Base-by-base conservation (phyloP, 2,888 invertebrate genomes). In the Steinernema scapterisci region DNA sequence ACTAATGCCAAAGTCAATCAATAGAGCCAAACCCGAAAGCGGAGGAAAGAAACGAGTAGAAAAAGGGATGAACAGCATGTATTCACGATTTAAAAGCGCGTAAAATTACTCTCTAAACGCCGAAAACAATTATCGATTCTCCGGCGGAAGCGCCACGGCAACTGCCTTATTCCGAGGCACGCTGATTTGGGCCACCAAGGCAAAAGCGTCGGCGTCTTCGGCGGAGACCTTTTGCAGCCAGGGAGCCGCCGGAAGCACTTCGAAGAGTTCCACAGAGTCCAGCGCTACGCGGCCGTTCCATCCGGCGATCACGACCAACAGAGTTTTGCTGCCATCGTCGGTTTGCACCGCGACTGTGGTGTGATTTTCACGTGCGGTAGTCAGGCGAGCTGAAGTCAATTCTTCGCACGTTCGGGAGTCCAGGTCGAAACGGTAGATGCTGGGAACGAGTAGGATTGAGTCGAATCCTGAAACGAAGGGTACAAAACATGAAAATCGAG, bases 301-400 rank as follows among this genome's bases (percentile, higher is more conserved):
- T 1, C 85, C 85, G 21, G 80, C 85, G 13, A 81, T 78, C 38
- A 85, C 79, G 7, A 82, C 73, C 1, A 85, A 23, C 21, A 51
- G 44, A 1, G 16, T 31, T 27, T 43, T 45, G 31, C 27, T 31
- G 25, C 21, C 46, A 9, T 45, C 45, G 23, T 56, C 70, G 11
- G 52, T 13, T 31, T 75, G 31, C n/a, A 77, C 44, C n/a, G 77
- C 70, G 1, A 73, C 77, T 0, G 79, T 73, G 56, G 79, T 77
- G 73, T 84, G 83, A 70, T 84, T 84, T 74, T 84, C 84, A 6
- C 84, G 79, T 27, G 81, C 77, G 19, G 72, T 73, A 7, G n/a
- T 25, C 21, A 84, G 78, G 45, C 73, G 74, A 6, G 48, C 48
- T 0, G 70, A 43, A 38, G 5, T 38, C 38, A 84, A 70, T 43